Conservation (phyloP, 1,140 invertebrate genomes). For the Megalopta genalis region DNA sequence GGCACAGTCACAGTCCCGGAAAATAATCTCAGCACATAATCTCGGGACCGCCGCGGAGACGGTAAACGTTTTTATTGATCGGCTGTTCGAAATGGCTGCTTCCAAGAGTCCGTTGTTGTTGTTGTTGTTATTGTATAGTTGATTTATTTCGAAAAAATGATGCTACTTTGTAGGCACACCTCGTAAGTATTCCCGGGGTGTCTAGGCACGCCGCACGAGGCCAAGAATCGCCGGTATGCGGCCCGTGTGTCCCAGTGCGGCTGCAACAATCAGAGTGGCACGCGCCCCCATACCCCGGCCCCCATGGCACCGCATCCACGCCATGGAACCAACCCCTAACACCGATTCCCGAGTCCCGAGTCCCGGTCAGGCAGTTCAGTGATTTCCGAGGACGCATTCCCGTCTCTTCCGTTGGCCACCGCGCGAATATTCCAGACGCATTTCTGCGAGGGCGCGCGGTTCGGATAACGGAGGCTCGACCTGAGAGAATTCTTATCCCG, state of each 20-base stretch:
- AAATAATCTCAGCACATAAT: no score
- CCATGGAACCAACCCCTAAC: constrained; percentile 28
- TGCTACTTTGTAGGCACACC: not conserved
- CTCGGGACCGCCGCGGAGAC: no score
- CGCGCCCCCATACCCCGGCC: constrained; percentile 63
- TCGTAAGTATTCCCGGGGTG: constrained; percentile 69
- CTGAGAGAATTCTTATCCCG: not conserved
- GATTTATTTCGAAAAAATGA: no score
- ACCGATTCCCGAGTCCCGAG: not conserved
- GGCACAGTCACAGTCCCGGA: no score
- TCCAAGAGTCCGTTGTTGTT: no score
- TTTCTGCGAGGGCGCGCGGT: no score
- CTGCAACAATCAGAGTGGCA: constrained; percentile 72
- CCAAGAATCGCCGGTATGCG: constrained; percentile 73
- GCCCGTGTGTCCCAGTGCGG: constrained; percentile 68
- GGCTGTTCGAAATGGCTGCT: no score
- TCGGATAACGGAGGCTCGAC: not conserved
- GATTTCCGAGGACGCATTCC: constrained; percentile 25
- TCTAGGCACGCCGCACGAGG: constrained; percentile 66
- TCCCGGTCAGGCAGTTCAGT: constrained; percentile 12
- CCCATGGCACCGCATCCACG: constrained; percentile 23
- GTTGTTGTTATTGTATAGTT: no score
- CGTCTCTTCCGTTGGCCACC: not conserved
- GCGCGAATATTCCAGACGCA: constrained; percentile 16
- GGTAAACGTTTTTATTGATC: no score